A percentile compares a stretch with the other conserved stretches of the same genome.
Conservation (phyloP, 2,888 invertebrate genomes). For the Orthosia incerta region DNA sequence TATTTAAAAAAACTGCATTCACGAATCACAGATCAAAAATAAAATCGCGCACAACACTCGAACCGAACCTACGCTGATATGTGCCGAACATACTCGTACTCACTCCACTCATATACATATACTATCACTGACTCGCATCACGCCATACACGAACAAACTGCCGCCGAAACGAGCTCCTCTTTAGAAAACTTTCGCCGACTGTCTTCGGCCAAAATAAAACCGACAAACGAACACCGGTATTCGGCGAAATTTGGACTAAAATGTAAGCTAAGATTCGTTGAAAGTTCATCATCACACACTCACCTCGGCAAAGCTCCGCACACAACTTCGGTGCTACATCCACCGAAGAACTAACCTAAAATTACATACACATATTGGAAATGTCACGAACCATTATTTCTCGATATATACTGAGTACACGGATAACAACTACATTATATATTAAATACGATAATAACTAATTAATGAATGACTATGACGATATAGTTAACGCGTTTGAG, state of each 20-base stretch:
- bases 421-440: slow-evolving; percentile 73
- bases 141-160: slow-evolving; percentile 20
- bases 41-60: slow-evolving; percentile 74
- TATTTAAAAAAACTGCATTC: slow-evolving; percentile 79
- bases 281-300: slow-evolving; percentile 37
- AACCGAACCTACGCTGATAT: slow-evolving; percentile 83
- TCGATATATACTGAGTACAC: slow-evolving; percentile 85
- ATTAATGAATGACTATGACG: slow-evolving; percentile 82
- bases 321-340: slow-evolving; percentile 50
- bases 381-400: slow-evolving; percentile 89
- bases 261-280: slow-evolving; percentile 57
- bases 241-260: slow-evolving; percentile 48
- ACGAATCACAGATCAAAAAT: slow-evolving; percentile 86
- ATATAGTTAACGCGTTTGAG: slow-evolving; percentile 75
- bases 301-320: slow-evolving; percentile 36
- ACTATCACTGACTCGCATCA: slow-evolving; percentile 39
- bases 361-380: slow-evolving; percentile 83
- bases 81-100: slow-evolving; percentile 74
- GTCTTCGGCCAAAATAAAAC: slow-evolving; percentile 20
- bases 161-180: slow-evolving; percentile 35
- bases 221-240: slow-evolving; percentile 22
- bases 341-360: slow-evolving; percentile 70
- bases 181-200: slow-evolving; percentile 39
- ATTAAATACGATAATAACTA: slow-evolving; percentile 74
- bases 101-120: slow-evolving; percentile 47